These are phyloP conservation scores for Procambarus virginalis DNA, from an alignment of 1,140 invertebrate genomes.

Conservation along the genomic window DNA sequence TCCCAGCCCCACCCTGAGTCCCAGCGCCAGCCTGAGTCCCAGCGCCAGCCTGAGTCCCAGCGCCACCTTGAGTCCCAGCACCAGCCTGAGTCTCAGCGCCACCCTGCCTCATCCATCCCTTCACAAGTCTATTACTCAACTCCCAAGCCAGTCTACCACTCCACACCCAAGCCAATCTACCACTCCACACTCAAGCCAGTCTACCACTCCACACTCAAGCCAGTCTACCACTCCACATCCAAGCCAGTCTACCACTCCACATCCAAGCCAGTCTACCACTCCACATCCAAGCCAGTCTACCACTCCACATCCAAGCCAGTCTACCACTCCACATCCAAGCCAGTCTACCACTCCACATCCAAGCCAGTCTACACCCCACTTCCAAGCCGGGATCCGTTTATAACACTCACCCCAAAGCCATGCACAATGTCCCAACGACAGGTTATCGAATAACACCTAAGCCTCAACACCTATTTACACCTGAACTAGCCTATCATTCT, in stretches of 20 bases:
- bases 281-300: too few relatives aligned
- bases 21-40: not conserved
- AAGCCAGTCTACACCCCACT: not conserved
- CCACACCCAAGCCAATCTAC: constrained; percentile 13
- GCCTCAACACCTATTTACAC: not conserved
- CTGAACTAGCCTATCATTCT: not conserved
- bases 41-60: not conserved
- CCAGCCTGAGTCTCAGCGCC: not conserved
- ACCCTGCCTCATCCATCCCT: not conserved
- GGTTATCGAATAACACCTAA: not conserved
- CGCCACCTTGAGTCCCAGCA: not conserved
- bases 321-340: too few relatives aligned
- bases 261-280: too few relatives aligned
- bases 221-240: too few relatives aligned
- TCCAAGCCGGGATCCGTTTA: not conserved
- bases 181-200: constrained; percentile 12
- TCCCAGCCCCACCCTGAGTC: not conserved
- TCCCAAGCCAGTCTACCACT: constrained; percentile 4
- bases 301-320: too few relatives aligned
- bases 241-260: too few relatives aligned
- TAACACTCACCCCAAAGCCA: too few relatives aligned
- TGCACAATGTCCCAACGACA: too few relatives aligned
- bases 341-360: too few relatives aligned
- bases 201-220: not conserved
- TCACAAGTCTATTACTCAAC: constrained; percentile 14